These are phyloP conservation scores for Tanypteryx hageni DNA, from an alignment of 2,888 invertebrate genomes.

Conservation along the genomic window DNA sequence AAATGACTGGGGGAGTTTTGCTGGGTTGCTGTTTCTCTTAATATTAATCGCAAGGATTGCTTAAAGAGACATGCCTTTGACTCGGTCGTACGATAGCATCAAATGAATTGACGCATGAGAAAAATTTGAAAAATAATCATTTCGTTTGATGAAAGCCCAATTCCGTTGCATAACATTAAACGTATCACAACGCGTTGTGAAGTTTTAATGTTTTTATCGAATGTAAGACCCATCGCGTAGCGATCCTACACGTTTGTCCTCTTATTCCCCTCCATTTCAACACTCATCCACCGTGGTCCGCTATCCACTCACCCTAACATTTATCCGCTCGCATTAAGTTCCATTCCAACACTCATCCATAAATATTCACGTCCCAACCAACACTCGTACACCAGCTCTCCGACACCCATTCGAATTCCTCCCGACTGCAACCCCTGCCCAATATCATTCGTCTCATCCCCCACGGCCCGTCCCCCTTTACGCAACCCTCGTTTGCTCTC, in stretches of 20 bases:
- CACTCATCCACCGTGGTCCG: not conserved
- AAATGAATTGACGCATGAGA: no score
- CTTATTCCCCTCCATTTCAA: not conserved
- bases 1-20: no score
- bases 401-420: conserved; percentile 19
- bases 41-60: no score
- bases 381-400: not conserved
- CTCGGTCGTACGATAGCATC: no score
- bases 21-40: no score
- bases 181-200: no score
- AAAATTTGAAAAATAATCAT: no score
- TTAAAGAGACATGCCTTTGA: no score
- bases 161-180: no score
- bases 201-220: no score
- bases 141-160: no score
- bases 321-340: conserved; percentile 21
- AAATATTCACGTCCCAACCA: conserved; percentile 41
- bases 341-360: conserved; percentile 24
- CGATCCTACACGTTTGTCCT: not conserved
- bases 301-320: not conserved
- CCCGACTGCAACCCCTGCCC: conserved; percentile 34
- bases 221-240: not conserved
- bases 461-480: not conserved
- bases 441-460: conserved; percentile 22
- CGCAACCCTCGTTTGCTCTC: not conserved